Conservation (phyloP, 2,113 vertebrate species). For the Girardinichthys multiradiatus region DNA sequence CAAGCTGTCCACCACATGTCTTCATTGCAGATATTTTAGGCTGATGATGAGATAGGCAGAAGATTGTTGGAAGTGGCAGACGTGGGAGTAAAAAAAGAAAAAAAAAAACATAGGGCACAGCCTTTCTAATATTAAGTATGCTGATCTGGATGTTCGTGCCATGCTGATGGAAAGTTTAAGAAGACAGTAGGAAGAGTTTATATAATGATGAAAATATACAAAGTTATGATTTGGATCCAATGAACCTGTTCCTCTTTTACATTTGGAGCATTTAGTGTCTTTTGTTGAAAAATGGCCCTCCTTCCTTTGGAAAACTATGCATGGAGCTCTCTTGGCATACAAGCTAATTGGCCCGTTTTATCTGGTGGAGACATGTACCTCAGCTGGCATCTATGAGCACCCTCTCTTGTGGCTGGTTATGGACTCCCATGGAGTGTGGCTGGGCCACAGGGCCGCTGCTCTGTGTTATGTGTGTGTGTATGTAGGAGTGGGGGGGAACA, state of each 20-base stretch:
- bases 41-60: conserved; percentile 61
- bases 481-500: conserved; percentile 42
- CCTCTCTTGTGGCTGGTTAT: conserved; percentile 64
- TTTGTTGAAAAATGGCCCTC: conserved; percentile 10
- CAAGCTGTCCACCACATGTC: conserved; percentile 75
- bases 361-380: conserved; percentile 42
- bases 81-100: conserved; percentile 26
- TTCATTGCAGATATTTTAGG: conserved; percentile 76
- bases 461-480: neutral
- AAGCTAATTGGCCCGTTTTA: conserved; percentile 73
- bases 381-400: conserved; percentile 55
- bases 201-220: neutral
- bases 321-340: conserved; percentile 30
- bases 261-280: conserved; percentile 18
- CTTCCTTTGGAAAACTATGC: conserved; percentile 21
- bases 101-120: conserved; percentile 11
- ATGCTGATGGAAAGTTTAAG: conserved; percentile 44
- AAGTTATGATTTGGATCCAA: conserved; percentile 33
- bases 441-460: conserved; percentile 50
- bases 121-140: conserved; percentile 43
- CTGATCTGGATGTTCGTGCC: conserved; percentile 29
- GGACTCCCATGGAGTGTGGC: conserved; percentile 65
- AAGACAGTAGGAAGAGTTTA: conserved; percentile 7
- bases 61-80: conserved; percentile 45
- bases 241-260: conserved; percentile 40